Evolutionary conservation across 2,888 invertebrate species (phyloP).

Genomic region (Mythimna loreyi): DNA sequence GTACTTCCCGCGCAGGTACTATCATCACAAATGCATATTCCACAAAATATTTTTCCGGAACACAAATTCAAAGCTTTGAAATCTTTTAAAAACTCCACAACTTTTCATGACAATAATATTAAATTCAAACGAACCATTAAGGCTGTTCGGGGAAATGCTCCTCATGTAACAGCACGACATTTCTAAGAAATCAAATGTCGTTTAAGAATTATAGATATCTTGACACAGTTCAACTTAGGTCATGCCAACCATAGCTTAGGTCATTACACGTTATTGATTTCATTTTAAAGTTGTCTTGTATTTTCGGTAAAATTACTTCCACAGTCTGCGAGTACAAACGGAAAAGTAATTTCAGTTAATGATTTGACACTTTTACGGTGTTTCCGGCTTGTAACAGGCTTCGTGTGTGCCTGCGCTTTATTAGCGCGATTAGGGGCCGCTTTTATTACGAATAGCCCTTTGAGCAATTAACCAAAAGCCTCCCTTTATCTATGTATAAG

Average conservation of each 20-base stretch:
- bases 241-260: conserved; percentile 23
- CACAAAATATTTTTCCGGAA: conserved; percentile 31
- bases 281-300: conserved; percentile 37
- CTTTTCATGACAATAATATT: conserved; percentile 9
- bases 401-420: conserved; percentile 77
- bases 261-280: conserved; percentile 21
- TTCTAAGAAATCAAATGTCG: conserved; percentile 31
- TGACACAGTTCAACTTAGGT: conserved; percentile 35
- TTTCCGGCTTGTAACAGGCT: conserved; percentile 73
- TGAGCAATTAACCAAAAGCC: conserved; percentile 76
- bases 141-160: conserved; percentile 13
- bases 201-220: conserved; percentile 37
- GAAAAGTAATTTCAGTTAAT: conserved; percentile 82
- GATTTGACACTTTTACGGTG: conserved; percentile 83
- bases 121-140: conserved; percentile 18
- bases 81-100: not conserved
- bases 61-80: not conserved
- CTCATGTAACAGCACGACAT: conserved; percentile 12
- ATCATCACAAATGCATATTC: conserved; percentile 43
- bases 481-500: conserved; percentile 61
- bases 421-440: conserved; percentile 77
- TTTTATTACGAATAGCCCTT: conserved; percentile 82
- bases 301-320: conserved; percentile 46
- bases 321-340: conserved; percentile 66
- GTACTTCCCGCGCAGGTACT: conserved; percentile 39